Evolutionary conservation across 2,888 invertebrate species (phyloP).

Genomic region (Pterobdella sp.): DNA sequence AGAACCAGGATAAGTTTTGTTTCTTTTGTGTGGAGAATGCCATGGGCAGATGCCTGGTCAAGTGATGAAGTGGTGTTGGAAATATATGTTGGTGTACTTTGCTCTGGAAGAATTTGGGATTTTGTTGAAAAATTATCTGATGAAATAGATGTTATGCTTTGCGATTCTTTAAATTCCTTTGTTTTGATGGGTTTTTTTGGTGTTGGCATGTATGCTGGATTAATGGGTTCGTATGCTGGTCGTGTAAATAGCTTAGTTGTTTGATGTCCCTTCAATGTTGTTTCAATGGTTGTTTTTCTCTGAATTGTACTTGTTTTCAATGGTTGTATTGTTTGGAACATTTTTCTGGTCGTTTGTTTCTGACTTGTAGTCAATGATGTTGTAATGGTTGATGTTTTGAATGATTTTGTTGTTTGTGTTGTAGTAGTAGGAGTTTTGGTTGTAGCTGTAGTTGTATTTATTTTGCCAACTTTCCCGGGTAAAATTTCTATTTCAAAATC

Average conservation of each 20-base stretch:
- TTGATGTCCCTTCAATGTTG: neutral
- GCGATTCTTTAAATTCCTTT: too few species aligned
- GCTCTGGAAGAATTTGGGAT: too few species aligned
- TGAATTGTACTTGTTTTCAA: neutral
- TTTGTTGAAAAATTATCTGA: too few species aligned
- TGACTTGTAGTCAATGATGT: neutral
- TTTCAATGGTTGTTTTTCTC: neutral
- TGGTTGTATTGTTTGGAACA: neutral
- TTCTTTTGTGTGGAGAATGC: neutral
- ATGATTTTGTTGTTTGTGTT: neutral
- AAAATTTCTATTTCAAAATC: neutral
- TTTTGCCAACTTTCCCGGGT: neutral
- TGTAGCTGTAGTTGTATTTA: slow-evolving; percentile 2
- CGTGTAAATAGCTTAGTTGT: neutral
- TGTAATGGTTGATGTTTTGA: slow-evolving; percentile 9
- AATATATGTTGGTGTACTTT: neutral
- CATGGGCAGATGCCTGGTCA: neutral
- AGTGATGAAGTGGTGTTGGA: neutral
- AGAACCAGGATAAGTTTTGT: slow-evolving; percentile 5
- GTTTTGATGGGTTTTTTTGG: too few species aligned
- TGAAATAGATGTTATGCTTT: too few species aligned
- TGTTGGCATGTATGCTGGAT: too few species aligned
- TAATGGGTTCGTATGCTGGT: too few species aligned
- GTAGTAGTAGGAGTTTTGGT: slow-evolving; percentile 1
- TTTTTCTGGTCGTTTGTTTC: neutral